A percentile compares a stretch with the other conserved stretches of the same genome.
Evolutionary conservation across 2,888 invertebrate species (phyloP).

Genomic region (Leucozona laternaria): DNA sequence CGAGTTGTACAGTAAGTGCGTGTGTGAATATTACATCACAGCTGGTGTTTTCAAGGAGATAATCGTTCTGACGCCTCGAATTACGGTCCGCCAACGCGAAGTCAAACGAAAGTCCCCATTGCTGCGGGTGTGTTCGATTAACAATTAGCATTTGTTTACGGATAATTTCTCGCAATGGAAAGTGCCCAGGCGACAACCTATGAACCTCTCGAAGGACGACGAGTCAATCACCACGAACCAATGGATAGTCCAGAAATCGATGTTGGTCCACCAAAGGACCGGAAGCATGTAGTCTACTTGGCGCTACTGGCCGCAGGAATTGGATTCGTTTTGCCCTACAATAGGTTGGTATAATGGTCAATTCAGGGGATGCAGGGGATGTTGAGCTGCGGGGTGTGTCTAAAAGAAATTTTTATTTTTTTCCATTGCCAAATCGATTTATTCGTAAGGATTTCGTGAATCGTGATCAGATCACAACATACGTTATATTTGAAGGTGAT

Average conservation of each 20-base stretch:
- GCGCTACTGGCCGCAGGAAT: conserved; percentile 92
- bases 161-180: conserved; percentile 76
- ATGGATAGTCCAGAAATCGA: conserved; percentile 83
- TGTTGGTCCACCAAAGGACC: conserved; percentile 83
- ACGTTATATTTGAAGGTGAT: conserved; percentile 9
- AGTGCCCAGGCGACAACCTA: conserved; percentile 82
- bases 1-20: conserved; percentile 56
- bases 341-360: conserved; percentile 87
- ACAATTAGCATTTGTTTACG: conserved; percentile 37
- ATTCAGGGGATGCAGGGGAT: neutral
- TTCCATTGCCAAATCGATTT: conserved; percentile 57
- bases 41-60: conserved; percentile 32
- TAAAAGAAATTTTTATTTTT: conserved; percentile 1
- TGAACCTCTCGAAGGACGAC: conserved; percentile 82
- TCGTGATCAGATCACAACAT: conserved; percentile 25
- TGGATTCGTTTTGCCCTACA: conserved; percentile 95
- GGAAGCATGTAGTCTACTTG: conserved; percentile 82
- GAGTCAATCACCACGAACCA: conserved; percentile 78
- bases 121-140: conserved; percentile 27
- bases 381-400: conserved; percentile 31
- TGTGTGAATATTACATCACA: conserved; percentile 68
- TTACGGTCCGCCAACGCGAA: conserved; percentile 15
- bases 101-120: neutral
- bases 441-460: conserved; percentile 23
- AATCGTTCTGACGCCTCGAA: conserved; percentile 28